Conservation (phyloP, 2,113 vertebrate genomes). For the Protobothrops mucrosquamatus region DNA sequence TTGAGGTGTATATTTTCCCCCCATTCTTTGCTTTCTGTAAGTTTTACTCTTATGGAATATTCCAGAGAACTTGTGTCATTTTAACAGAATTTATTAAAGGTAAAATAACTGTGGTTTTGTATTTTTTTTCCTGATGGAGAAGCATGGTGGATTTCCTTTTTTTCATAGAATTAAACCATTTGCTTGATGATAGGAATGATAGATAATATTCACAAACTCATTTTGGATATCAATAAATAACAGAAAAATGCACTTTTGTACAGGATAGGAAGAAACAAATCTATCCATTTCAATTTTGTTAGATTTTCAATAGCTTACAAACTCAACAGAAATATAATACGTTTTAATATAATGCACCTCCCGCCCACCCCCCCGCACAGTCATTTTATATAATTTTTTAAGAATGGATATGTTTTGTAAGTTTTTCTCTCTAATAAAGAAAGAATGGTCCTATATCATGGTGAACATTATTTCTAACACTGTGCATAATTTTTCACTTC, state of each 20-base stretch:
- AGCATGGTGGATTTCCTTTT: neutral
- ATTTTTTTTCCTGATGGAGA: neutral
- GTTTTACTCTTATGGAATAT: neutral
- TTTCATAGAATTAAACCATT: neutral
- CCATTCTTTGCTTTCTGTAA: neutral
- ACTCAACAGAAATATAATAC: neutral
- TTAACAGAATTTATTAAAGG: neutral
- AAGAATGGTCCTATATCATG: neutral
- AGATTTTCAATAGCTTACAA: neutral
- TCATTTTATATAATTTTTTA: neutral
- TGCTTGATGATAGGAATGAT: neutral
- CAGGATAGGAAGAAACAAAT: neutral
- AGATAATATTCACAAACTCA: neutral
- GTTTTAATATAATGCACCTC: neutral
- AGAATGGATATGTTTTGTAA: neutral
- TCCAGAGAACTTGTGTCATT: neutral
- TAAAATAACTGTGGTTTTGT: neutral
- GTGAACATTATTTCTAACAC: neutral
- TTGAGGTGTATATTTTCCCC: neutral
- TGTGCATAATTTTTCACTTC: neutral
- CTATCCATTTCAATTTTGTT: neutral
- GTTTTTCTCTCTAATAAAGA: neutral
- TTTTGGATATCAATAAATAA: neutral
- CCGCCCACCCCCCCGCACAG: accelerated
- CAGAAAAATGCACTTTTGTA: neutral